Base-by-base conservation (phyloP, 1,140 invertebrate genomes). In the Leptonema lineaticorne region DNA sequence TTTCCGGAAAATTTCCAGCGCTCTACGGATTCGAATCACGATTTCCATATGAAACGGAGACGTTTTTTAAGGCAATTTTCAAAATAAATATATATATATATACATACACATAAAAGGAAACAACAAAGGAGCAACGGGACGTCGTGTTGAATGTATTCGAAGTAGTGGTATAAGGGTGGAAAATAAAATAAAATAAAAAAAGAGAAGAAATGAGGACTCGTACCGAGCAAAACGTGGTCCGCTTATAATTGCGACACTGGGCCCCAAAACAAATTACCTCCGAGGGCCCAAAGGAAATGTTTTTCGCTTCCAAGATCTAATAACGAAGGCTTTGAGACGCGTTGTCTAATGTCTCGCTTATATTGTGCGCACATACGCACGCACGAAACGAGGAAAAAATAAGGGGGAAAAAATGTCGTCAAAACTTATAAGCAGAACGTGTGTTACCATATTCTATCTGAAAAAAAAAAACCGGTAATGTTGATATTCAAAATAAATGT, bases 11-110 rank as follows among this genome's bases (percentile, higher is more conserved):
- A 33, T 59, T 59, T 22, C 24, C 11, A 53, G 22, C 22, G 50
- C 8, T 5, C 24, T 29, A 16, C 30, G 57, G 33, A 71, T 71
- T 71, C 69, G 48, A 68, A 68, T 71, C 69, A 71, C 69, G 69
- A 63, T 45, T 30, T 62, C 37, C 48, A 56, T 63, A 53, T 41
- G 65, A 62, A 59, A 59, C 57, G 28, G 57, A 59, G 28, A 7
- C 28, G 53, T 24, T 67, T 70, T 63, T 68, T 63, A 45, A 24
- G 50, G 41, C 65, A 68, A 71, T 71, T 71, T 70, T 64, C 46
- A 68, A 67, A 68, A 71, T n/a, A n/a, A n/a, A n/a, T n/a, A n/a
- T n/a, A n/a, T n/a, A n/a, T n/a, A n/a, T n/a, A n/a, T n/a, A n/a
- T n/a, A n/a, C n/a, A n/a, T n/a, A n/a, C n/a, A n/a, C n/a, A n/a